Percentiles rank a stretch among this genome's conserved stretches.
Evolutionary conservation across 2,888 invertebrate species (phyloP).

Genomic region (Sphaerophoria rueppellii): DNA sequence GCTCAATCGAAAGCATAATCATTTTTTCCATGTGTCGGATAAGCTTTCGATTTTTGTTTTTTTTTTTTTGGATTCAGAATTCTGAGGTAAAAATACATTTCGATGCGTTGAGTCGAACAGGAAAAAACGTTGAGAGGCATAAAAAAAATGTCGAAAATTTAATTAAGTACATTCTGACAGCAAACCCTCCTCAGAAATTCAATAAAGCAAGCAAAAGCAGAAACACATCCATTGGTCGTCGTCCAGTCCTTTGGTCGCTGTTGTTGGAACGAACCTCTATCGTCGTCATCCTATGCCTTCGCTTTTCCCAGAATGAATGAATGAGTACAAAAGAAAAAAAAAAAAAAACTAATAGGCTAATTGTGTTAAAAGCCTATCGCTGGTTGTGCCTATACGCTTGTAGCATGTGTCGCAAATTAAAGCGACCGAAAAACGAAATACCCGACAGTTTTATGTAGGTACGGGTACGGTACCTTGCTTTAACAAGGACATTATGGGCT

Average conservation of each 20-base stretch:
- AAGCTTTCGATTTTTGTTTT: constrained; percentile 18
- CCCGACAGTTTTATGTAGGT: constrained; percentile 30
- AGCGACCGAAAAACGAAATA: constrained; percentile 52
- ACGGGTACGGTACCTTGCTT: constrained; percentile 1
- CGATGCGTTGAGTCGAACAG: constrained; percentile 58
- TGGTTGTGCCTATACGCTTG: constrained; percentile 33
- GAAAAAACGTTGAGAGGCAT: not conserved
- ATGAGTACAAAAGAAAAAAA: not conserved
- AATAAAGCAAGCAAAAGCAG: constrained; percentile 56
- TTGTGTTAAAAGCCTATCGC: constrained; percentile 67
- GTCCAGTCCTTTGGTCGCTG: not conserved
- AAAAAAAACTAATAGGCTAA: constrained; percentile 61
- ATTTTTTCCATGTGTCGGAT: constrained; percentile 13
- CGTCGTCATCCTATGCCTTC: constrained; percentile 8
- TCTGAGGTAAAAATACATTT: constrained; percentile 35
- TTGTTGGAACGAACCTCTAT: too few species aligned
- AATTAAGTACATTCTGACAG: constrained; percentile 54
- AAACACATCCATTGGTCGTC: constrained; percentile 30
- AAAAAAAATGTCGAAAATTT: constrained; percentile 67
- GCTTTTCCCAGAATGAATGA: constrained; percentile 31
- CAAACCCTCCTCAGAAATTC: constrained; percentile 46
- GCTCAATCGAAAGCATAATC: constrained; percentile 50
- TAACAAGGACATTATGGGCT: constrained; percentile 14
- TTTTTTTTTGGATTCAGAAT: not conserved
- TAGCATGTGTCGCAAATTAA: constrained; percentile 66